Base-by-base conservation (phyloP, 2,888 invertebrate genomes). In the Operophtera brumata region DNA sequence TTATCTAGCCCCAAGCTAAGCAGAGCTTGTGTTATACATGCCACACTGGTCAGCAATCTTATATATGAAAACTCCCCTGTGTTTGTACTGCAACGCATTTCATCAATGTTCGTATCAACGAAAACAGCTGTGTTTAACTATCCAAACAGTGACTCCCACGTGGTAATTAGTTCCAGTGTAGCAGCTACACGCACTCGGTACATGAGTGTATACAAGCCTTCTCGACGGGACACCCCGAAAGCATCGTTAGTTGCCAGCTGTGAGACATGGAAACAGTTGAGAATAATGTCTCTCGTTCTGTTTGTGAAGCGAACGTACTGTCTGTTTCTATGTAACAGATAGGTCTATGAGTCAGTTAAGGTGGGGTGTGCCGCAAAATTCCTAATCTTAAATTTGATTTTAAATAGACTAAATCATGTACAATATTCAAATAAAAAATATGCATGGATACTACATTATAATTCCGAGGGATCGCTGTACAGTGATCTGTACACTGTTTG, bases 161-260 rank as follows among this genome's bases (percentile, higher is more conserved):
- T 36, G 53, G 54, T 57, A 61, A 66, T 66, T 66, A 66, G n/a
- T n/a, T n/a, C n/a, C n/a, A n/a, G n/a, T n/a, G n/a, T n/a, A n/a
- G n/a, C n/a, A n/a, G 58, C 40, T 50, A 57, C 66, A 66, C 62
- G 44, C 59, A 43, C 51, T 41, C 36, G 39, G 51, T 37, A 42
- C 6, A 20, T 8, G 34, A 40, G 39, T 39, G 37, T 44, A 45
- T 35, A 46, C 34, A 51, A 46, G 30, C 40, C 20, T 45, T 13
- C 52, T 14, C 57, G 49, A 51, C 59, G 50, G 62, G 62, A 36
- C 36, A 41, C 43, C 46, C 45, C 34, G 40, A 42, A 48, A 42
- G 42, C 53, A 52, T 63, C 59, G 54, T 63, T 64, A 59, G 59
- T 51, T 42, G 10, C 59, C 59, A 57, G 61, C 63, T 64, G 59